Evolutionary conservation across 2,113 vertebrate species (phyloP), one percentile per base, ranked within the genome.

Genomic region (Percina caprodes): DNA sequence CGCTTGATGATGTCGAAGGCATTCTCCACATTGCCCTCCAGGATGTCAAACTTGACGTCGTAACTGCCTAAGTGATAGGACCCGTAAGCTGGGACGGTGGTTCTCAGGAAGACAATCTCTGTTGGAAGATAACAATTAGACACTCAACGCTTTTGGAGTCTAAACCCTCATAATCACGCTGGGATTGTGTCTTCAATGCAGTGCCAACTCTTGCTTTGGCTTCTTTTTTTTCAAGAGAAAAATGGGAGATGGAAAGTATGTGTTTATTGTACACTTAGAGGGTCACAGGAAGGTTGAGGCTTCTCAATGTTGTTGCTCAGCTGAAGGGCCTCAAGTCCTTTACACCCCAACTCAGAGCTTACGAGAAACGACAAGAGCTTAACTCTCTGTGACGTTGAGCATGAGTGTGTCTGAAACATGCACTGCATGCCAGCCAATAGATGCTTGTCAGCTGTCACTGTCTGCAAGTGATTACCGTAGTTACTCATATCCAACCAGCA

Each of bases 51-150:
- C 93, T 97, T 95, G 90, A 99, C 97, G 81, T 99, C 97, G 0
- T 95, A 90, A 84, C 95, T 96, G 80, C 96, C 95, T 1, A 96
- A 62, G 73, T 96, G 96, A 89, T 95, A 95, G 83, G 92, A 84
- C 0, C 95, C 91, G 9, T 96, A 95, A 0, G 94, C 93, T 1
- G 96, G 96, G 2, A 96, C 96, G 52, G 96, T 91, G 52, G 98
- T 97, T 86, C 97, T 97, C 84, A 99, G 95, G 74, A 99, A 99
- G 86, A 99, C 96, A 60, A 99, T 98, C 91, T 99, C 98, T 99
- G 96, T 49, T 77, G 88, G 80, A 16, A 84, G 74, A 81, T 21
- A 70, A 77, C 79, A 70, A 91, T 86, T 73, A 93, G 71, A 82
- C 72, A 87, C n/a, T 67, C 70, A 66, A 81, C 68, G 26, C 46